Evolutionary conservation across 1,140 invertebrate species (phyloP).

Genomic region (Drosophila sulfurigaster): DNA sequence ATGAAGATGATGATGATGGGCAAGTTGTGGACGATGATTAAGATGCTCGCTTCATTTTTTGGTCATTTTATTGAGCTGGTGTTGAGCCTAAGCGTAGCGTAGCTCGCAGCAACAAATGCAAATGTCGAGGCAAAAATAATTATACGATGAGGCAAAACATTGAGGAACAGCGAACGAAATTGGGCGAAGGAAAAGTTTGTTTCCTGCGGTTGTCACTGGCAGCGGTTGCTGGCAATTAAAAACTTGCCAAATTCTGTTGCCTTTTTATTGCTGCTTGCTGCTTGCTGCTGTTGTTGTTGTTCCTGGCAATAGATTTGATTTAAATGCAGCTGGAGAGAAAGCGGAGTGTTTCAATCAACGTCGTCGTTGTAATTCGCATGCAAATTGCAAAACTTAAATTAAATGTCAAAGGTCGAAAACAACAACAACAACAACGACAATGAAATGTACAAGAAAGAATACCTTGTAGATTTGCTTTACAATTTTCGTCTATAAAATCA

Average conservation of each 20-base stretch:
- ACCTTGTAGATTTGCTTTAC: background rate
- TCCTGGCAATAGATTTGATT: constrained; percentile 50
- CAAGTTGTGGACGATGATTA: constrained; percentile 15
- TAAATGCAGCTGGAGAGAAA: constrained; percentile 2
- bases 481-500: too few relatives aligned
- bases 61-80: constrained; percentile 22
- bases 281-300: constrained; percentile 32
- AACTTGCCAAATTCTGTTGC: constrained; percentile 68
- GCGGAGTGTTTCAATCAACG: constrained; percentile 60
- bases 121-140: constrained; percentile 48
- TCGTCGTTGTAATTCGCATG: constrained; percentile 58
- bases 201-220: constrained; percentile 69
- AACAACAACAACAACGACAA: constrained; percentile 29
- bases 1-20: background rate
- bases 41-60: constrained; percentile 26
- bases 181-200: constrained; percentile 36
- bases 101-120: constrained; percentile 31
- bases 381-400: constrained; percentile 81
- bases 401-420: constrained; percentile 58
- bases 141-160: constrained; percentile 27
- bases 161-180: background rate
- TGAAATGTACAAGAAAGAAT: background rate
- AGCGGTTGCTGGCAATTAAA: constrained; percentile 80
- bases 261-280: constrained; percentile 32
- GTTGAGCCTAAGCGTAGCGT: background rate